A percentile compares a stretch with the other conserved stretches of the same genome.
phyloP scores from a whole-genome alignment of 2,113 vertebrate species.

The Morphnarchus princeps region DNA sequence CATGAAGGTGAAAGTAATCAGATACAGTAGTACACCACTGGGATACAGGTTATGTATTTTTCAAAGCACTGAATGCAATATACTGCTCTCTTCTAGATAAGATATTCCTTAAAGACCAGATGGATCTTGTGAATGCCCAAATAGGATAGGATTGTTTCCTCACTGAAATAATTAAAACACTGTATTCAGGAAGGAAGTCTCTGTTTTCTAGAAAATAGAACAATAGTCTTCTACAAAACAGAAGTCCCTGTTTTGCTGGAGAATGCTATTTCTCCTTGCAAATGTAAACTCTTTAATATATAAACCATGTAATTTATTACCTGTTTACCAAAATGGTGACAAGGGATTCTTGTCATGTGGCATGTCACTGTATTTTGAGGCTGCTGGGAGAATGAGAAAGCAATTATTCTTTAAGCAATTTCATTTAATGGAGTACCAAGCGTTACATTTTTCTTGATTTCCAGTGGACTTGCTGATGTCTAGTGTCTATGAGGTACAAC shows the following conservation, averaged over 20 bases:
- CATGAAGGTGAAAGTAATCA: background rate
- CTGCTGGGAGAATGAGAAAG: background rate
- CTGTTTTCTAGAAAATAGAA: background rate
- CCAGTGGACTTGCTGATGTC: background rate
- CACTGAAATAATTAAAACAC: background rate
- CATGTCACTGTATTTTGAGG: background rate
- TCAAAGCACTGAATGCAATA: background rate
- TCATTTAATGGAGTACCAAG: background rate
- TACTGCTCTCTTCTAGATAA: background rate
- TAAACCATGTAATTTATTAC: background rate
- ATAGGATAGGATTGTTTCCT: background rate
- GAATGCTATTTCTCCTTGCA: background rate
- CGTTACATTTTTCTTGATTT: background rate
- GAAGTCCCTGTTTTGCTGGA: background rate
- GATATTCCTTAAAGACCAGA: background rate
- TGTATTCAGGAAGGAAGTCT: background rate
- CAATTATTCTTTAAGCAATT: background rate
- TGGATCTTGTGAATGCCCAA: background rate
- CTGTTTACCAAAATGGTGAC: background rate
- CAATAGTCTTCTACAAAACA: background rate
- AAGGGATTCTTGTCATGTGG: background rate
- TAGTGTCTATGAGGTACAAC: background rate
- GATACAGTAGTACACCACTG: background rate
- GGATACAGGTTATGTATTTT: background rate
- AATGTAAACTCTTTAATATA: background rate